Evolutionary conservation across 2,797 vertebrate genomes (phyloP), one percentile per base, ranked within the genome.

Genomic region (Rhyacichthys aspro): DNA sequence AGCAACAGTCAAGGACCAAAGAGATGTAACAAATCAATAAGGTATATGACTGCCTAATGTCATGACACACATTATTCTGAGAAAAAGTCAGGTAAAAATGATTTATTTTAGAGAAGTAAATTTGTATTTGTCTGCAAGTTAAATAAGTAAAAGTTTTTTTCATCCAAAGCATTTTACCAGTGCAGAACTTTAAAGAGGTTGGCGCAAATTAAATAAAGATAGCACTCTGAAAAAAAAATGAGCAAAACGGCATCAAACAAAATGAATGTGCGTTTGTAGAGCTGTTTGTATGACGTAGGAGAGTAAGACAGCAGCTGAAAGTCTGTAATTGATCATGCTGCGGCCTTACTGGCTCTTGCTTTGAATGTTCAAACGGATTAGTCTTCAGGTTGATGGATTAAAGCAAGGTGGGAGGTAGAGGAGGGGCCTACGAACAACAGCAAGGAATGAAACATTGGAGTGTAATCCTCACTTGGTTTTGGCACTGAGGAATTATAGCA

Each of bases 351-450:
- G 55, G 72, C 73, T 77, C 79, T 83, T 69, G 83, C 76, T 84
- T 87, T 83, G 81, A 87, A 90, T 82, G 86, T 91, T 91, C 86
- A 86, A 89, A 87, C 87, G 87, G 84, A 90, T 88, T 74, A 74
- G 75, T 87, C 78, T 73, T 81, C 81, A 81, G 79, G 83, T 86
- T 90, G 86, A 88, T 89, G 84, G 88, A 90, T 91, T 90, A 87
- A 90, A 89, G 75, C 78, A 33, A 77, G 80, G 77, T 80, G 71
- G 81, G 86, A 74, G 83, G 75, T 70, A 78, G 58, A 69, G 81
- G 78, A 68, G 70, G 72, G 70, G 60, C 34, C 57, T 41, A 45
- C 4, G 56, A 75, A 66, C 50, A 76, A 54, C 57, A 55, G 54
- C 68, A 63, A 83, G 68, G 71, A 85, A 86, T 82, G 59, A 84